Conservation (phyloP, 2,888 invertebrate species). For the Orthonevra nobilis region DNA sequence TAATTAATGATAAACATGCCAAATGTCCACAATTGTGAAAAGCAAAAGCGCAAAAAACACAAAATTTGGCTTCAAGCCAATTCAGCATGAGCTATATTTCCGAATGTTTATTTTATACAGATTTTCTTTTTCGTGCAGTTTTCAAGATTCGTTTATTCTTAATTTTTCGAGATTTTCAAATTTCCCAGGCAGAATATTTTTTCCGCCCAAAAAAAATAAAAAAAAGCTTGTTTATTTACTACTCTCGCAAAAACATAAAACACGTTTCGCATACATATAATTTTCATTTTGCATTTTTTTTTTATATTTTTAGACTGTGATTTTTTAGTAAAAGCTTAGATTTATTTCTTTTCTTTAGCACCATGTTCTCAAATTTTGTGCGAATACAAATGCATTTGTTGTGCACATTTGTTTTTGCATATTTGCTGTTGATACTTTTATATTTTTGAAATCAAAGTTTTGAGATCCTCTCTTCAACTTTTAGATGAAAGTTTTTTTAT, state of each 20-base stretch:
- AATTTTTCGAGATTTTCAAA: constrained; percentile 11
- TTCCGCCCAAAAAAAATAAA: constrained; percentile 1
- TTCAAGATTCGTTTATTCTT: constrained; percentile 8
- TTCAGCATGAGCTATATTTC: constrained; percentile 1
- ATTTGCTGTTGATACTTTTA: no score
- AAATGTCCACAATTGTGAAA: constrained; percentile 1
- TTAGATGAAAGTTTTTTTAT: no score
- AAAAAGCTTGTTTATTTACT: constrained; percentile 31
- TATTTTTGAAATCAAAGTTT: no score
- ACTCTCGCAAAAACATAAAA: constrained; percentile 19
- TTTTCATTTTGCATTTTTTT: no score
- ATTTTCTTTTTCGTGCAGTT: constrained; percentile 5
- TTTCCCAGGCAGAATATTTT: constrained; percentile 17
- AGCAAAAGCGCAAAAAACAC: not conserved
- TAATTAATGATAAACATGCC: constrained; percentile 3
- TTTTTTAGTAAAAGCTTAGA: no score
- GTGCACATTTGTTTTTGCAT: no score
- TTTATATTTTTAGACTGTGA: constrained; percentile 18
- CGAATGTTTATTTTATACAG: constrained; percentile 4
- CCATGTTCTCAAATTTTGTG: no score
- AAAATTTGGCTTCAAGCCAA: constrained; percentile 38
- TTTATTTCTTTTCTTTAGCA: no score
- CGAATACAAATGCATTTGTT: no score
- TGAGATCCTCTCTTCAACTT: no score
- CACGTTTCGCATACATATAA: constrained; percentile 12